A percentile compares a stretch with the other conserved stretches of the same genome.
Evolutionary conservation across 2,113 vertebrate species (phyloP).

Genomic region (cattle (Bos taurus)): DNA sequence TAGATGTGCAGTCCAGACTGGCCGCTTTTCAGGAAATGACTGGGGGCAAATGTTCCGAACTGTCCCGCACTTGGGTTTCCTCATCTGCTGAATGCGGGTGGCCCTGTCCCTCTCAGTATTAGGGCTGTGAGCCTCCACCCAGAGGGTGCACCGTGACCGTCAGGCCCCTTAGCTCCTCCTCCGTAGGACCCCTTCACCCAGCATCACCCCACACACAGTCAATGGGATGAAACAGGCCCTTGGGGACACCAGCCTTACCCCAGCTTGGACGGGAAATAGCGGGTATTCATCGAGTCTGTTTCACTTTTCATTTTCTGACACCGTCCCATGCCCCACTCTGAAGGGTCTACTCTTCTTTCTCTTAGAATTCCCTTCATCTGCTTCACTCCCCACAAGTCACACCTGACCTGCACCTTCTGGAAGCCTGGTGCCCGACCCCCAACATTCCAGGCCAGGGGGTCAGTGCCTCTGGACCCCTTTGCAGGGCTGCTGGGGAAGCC

Average conservation of each 20-base stretch:
- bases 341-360: background rate
- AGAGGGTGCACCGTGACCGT: background rate
- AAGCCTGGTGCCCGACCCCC: background rate
- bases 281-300: background rate
- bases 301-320: background rate
- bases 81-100: fast-evolving
- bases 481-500: background rate
- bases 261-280: background rate
- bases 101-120: fast-evolving
- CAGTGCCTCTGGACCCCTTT: background rate
- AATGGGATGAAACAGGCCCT: background rate
- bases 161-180: background rate
- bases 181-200: too few species aligned
- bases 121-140: background rate
- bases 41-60: background rate
- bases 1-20: background rate
- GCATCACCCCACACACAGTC: background rate
- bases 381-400: background rate
- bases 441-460: background rate
- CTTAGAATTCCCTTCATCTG: background rate
- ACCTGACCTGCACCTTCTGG: background rate
- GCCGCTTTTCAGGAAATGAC: background rate
- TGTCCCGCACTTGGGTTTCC: background rate
- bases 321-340: fast-evolving
- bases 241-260: background rate